phyloP scores from a whole-genome alignment of 2,888 invertebrate genomes.

The Periphyllus acericola region DNA sequence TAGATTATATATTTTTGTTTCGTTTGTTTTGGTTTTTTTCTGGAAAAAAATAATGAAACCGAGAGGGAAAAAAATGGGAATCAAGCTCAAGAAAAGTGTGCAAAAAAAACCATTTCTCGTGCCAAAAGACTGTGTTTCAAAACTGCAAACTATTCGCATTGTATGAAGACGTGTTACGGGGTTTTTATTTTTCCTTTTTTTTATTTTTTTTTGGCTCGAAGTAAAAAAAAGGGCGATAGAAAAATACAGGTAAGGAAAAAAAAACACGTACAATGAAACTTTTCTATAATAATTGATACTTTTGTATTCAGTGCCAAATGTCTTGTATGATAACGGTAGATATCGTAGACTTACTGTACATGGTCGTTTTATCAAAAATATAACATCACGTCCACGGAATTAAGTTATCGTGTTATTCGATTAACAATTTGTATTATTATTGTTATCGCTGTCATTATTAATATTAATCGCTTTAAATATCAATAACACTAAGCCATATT shows the following conservation, averaged over 20 bases:
- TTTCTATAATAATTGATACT: conserved; percentile 40
- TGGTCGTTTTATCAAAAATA: background rate
- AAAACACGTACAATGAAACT: conserved; percentile 32
- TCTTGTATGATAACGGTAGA: background rate
- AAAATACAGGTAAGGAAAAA: conserved; percentile 38
- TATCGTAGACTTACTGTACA: background rate
- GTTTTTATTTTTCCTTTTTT: background rate
- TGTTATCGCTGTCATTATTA: too few relatives aligned
- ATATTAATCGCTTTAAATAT: too few relatives aligned
- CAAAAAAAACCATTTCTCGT: conserved; percentile 29
- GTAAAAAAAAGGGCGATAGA: conserved; percentile 4
- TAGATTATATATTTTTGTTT: background rate
- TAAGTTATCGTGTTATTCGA: background rate
- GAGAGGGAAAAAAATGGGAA: conserved; percentile 3
- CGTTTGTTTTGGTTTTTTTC: background rate
- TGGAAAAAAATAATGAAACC: conserved; percentile 22
- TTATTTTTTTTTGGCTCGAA: conserved; percentile 47
- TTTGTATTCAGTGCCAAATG: conserved; percentile 35
- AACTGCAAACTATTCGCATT: conserved; percentile 38
- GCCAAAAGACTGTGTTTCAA: conserved; percentile 39
- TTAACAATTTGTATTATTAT: too few relatives aligned
- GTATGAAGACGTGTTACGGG: conserved; percentile 13
- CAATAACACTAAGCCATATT: too few relatives aligned
- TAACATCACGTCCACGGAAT: background rate
- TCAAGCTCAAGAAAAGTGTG: conserved; percentile 26